Base-by-base conservation (phyloP, 2,888 invertebrate species). In the Spisula subtruncata region DNA sequence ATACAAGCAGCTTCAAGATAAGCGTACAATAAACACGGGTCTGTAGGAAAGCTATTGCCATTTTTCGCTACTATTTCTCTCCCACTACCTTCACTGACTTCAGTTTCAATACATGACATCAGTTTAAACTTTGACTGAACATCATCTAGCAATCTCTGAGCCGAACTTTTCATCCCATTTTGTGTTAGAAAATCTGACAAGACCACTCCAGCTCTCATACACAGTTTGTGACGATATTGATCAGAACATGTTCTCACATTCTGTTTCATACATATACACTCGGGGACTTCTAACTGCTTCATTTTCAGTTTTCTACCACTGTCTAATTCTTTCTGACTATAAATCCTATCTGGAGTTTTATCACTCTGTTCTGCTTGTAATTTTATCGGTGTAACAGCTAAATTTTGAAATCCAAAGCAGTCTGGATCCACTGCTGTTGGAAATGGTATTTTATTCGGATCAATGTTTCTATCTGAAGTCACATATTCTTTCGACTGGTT, bases 1-100 rank as follows among this genome's bases (percentile, higher is more conserved):
- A 92, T 48, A 83, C 92, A 92, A 51, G 83, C 85, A 14, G 90
- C 90, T 83, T 91, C 90, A 35, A 92, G 85, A 86, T 84, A 83
- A 14, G 89, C 6, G 75, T 86, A 90, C n/a, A 90, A 71, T 54
- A 92, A 25, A 16, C 87, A 83, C 8, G 91, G 92, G 32, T 91
- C 91, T n/a, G 35, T 10, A 16, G 41, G 32, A 35, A 60, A 41
- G 1, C 83, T 35, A 60, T 83, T 83, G 16, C 14, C 46, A n/a
- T 71, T 66, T n/a, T 48, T 71, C 41, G 46, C 0, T 6, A 83
- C 35, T 14, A 84, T 0, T n/a, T 48, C 71, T 66, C 41, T 66
- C 12, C 20, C 25, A 18, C 25, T 51, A 25, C 29, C 48, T 20
- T 12, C 51, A 32, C 35, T 35, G 32, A 16, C 18, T 32, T 35